Evolutionary conservation across 2,888 invertebrate species (phyloP), one percentile per base, ranked within the genome.

Genomic region (Halictus quadricinctus): DNA sequence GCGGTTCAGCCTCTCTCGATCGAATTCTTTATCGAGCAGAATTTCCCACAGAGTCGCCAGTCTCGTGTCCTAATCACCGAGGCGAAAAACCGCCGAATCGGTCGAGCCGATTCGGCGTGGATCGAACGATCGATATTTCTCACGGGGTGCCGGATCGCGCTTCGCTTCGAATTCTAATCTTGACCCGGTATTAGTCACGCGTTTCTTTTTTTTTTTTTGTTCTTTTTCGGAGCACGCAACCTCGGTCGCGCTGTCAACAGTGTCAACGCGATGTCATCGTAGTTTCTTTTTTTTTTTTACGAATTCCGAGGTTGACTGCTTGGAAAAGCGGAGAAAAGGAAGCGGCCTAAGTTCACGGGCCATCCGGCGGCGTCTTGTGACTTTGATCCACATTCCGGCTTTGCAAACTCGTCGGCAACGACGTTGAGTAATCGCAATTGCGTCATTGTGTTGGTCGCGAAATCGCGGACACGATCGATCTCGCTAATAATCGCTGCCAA

Each of bases 181-280:
- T 90, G 90, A 91, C 91, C 90, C 83, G 81, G 54, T 88, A 21
- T 92, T 90, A 85, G 91, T 91, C 87, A 91, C 90, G 87, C 90
- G 76, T 86, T 88, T 85, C 83, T 76, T 13, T 81, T 43, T 36
- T 13, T 18, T 46, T 54, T 54, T 4, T 21, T 8, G 36, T 18
- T 8, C 2, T 36, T 36, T 36, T 36, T 36, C 36, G 66, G 50
- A 79, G 72, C 50, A 48, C 36, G 85, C 79, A 64, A 74, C 54
- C 21, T 0, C 54, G 54, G 76, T 29, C 70, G 12, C 69, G 41
- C 41, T n/a, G 69, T 69, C 74, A 41, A 66, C 43, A 18, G 66
- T 75, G 83, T 79, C 84, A 75, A 80, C 80, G 75, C 74, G 46
- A 12, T 46, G 54, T 41, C 36, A 36, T 72, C 41, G 4, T 29